Evolutionary conservation across 2,113 vertebrate genomes (phyloP), one percentile per base, ranked within the genome.

Genomic region (Struthio camelus): DNA sequence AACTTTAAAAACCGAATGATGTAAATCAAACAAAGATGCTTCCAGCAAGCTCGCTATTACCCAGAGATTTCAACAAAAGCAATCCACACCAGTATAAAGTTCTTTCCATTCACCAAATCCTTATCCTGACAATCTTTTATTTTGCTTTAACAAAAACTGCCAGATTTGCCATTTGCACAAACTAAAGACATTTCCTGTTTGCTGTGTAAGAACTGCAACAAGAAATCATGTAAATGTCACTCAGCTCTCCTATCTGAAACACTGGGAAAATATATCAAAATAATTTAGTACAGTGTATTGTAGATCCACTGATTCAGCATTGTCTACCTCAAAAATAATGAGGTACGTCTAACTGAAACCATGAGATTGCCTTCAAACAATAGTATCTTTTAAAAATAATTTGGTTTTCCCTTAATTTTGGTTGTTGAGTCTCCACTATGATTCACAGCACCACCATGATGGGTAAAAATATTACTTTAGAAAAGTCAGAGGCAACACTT

Each of bases 151-250:
- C 88, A 94, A 85, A 96, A 97, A 67, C 87, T 58, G 62, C 62
- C 96, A 91, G 58, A 84, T 97, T 82, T 95, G 91, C 93, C 95
- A 96, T 94, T 97, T 96, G 92, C 96, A 94, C 94, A 94, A 94
- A 88, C 65, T 51, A 83, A 90, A 94, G 94, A 96, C 64, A 32
- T 95, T 96, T 97, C 97, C 97, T 96, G 81, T 96, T 97, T 96
- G 96, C 93, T 94, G 46, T 90, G 62, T 25, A 92, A 94, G 90
- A 98, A 92, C 75, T 96, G 96, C 94, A 97, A 93, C 89, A 96
- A 96, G 73, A 96, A 97, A 51, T 95, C 85, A 80, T 87, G 46
- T 9, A 54, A 56, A 17, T 96, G 88, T 84, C 96, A 64, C 22
- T 70, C 95, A 95, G 83, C 87, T 96, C 88, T 81, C 66, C 67